Evolutionary conservation across 2,888 invertebrate species (phyloP).

Genomic region (Zaprionus obscuricornis): DNA sequence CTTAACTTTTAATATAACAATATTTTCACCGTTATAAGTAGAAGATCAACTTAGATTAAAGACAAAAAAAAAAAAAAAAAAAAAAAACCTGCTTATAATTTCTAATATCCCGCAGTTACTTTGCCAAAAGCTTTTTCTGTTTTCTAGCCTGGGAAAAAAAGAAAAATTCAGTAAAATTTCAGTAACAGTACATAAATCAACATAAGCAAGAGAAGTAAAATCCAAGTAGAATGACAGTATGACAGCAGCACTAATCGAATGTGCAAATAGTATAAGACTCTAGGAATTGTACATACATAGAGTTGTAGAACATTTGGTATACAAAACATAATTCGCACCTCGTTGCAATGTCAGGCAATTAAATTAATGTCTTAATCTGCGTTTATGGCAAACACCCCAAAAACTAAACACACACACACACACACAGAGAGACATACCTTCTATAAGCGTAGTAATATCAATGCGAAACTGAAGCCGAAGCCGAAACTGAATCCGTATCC

Average conservation of each 20-base stretch:
- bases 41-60: no score
- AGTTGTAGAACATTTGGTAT: no score
- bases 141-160: constrained; percentile 41
- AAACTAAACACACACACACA: constrained; percentile 24
- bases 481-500: constrained; percentile 12
- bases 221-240: constrained; percentile 20
- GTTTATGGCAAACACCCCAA: constrained; percentile 76
- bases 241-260: constrained; percentile 59
- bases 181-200: constrained; percentile 62
- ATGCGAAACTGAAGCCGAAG: constrained; percentile 14
- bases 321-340: constrained; percentile 37
- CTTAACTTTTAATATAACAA: no score
- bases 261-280: constrained; percentile 69
- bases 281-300: no score
- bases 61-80: no score
- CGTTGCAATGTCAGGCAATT: constrained; percentile 67
- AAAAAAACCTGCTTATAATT: not conserved
- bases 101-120: no score
- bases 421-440: constrained; percentile 9
- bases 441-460: constrained; percentile 14
- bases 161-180: constrained; percentile 67
- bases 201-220: not conserved
- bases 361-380: constrained; percentile 80
- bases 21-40: no score
- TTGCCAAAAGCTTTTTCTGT: no score